Evolutionary conservation across 1,140 invertebrate species (phyloP).

Genomic region (Lepidurus packardi): DNA sequence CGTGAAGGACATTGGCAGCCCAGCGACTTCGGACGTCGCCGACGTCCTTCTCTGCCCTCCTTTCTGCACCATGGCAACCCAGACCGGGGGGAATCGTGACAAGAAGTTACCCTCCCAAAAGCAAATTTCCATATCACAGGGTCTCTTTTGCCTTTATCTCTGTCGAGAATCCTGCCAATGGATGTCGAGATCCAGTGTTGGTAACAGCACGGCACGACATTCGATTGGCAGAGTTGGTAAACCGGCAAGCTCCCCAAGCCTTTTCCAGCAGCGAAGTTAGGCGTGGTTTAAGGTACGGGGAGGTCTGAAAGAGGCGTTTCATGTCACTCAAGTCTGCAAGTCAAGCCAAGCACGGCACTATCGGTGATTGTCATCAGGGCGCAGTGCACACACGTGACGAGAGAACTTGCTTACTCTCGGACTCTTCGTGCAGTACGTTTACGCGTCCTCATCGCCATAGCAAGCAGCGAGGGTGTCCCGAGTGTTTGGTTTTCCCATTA

Average conservation of each 20-base stretch:
- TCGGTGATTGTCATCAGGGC: conserved; percentile 17
- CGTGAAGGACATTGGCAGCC: conserved; percentile 3
- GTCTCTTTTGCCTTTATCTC: conserved; percentile 2
- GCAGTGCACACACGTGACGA: conserved; percentile 20
- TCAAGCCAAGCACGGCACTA: conserved; percentile 17
- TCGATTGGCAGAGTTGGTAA: background rate
- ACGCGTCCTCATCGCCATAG: conserved; percentile 8
- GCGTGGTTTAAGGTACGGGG: conserved; percentile 11
- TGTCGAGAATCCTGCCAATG: conserved; percentile 2
- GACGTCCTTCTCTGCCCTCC: background rate
- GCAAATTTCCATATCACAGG: conserved; percentile 12
- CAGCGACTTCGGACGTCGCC: background rate
- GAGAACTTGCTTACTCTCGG: conserved; percentile 9
- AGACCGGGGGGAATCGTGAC: background rate
- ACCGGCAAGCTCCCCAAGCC: background rate
- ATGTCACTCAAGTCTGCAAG: conserved; percentile 21
- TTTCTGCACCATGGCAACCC: background rate
- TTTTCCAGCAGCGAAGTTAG: background rate
- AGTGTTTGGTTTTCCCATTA: conserved; percentile 19
- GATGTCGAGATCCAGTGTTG: background rate
- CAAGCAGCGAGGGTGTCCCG: background rate
- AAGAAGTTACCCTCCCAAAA: conserved; percentile 19
- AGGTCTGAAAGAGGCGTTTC: conserved; percentile 18
- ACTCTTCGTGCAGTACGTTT: conserved; percentile 21
- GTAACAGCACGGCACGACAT: conserved; percentile 2